These are phyloP conservation scores for Otocyon megalotis DNA, from an alignment of 2,113 vertebrate genomes.

Conservation along the genomic window DNA sequence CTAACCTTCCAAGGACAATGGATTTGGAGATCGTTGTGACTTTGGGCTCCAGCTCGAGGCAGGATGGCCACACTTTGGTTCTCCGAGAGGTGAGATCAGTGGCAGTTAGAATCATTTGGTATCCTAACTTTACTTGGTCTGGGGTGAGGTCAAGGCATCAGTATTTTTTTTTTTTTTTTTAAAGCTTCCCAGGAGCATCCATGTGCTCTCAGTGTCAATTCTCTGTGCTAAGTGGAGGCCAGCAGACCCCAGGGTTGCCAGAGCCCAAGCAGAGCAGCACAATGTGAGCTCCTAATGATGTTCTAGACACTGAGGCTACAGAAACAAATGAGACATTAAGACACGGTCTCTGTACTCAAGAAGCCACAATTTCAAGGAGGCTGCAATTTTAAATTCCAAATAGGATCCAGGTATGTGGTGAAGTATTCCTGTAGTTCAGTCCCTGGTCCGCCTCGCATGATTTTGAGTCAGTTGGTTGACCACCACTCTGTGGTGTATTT, in stretches of 20 bases:
- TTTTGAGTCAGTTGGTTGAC: not conserved
- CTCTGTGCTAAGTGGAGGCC: not conserved
- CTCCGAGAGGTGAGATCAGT: not conserved
- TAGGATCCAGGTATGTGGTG: not conserved
- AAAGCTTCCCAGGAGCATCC: not conserved
- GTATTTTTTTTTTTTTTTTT: not conserved
- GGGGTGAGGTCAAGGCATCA: not conserved
- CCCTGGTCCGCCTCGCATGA: not conserved
- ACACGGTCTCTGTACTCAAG: not conserved
- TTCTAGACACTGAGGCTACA: not conserved
- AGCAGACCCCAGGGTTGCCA: not conserved
- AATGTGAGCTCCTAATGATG: not conserved
- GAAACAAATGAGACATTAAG: not conserved
- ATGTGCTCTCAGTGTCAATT: not conserved
- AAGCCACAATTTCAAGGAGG: not conserved
- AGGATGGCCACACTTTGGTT: not conserved
- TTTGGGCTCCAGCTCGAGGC: not conserved
- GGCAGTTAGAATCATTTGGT: not conserved
- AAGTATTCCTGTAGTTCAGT: not conserved
- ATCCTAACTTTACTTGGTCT: not conserved
- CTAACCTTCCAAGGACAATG: slow-evolving; percentile 42
- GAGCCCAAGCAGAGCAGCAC: not conserved
- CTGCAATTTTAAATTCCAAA: not conserved
- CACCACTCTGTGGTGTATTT: not conserved
- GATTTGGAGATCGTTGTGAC: slow-evolving; percentile 30